Base-by-base conservation (phyloP, 2,888 invertebrate species). In the Lithophane ornitopus region DNA sequence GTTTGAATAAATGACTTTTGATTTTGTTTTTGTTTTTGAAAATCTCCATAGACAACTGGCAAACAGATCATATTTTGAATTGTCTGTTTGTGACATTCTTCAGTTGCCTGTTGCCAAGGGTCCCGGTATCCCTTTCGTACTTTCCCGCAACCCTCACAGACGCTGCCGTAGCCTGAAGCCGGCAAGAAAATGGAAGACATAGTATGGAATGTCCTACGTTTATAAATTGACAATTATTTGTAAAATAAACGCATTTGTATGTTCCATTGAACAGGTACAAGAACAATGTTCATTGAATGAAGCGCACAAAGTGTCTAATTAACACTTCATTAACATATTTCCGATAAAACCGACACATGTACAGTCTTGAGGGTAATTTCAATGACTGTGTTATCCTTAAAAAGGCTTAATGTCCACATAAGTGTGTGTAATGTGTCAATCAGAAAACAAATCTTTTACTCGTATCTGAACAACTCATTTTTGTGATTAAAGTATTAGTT, bases 221-320 rank as follows among this genome's bases (percentile, higher is more conserved):
- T 62, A 39, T 19, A 62, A 41, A 62, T 41, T 12, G 9, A 26
- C 41, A 62, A 28, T 68, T 26, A 41, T 22, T 14, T 22, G 6
- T 14, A 26, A 22, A 65, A 41, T 14, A n/a, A 65, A 34, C 12
- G 1, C 16, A 70, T 28, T 44, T 65, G 16, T 44, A 39, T 49
- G 69, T 39, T 22, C 11, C n/a, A 39, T 39, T 39, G 26, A 39
- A 49, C 34, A n/a, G 6, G 14, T 16, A 3, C 22, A n/a, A 0
- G 1, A n/a, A 19, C 19, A 19, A 39, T 26, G 39, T 39, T 11
- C 9, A 6, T 46, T 26, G 26, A 39, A 11, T 11, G 22, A 26
- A n/a, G 66, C 66, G 49, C 68, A 68, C 22, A 41, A 52, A 49
- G 16, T 12, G 12, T 28, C 52, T 8, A 70, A 71, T 70, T 70